Evolutionary conservation across 1,140 invertebrate genomes (phyloP), one percentile per base, ranked within the genome.

Genomic region (Leptinotarsa texana): DNA sequence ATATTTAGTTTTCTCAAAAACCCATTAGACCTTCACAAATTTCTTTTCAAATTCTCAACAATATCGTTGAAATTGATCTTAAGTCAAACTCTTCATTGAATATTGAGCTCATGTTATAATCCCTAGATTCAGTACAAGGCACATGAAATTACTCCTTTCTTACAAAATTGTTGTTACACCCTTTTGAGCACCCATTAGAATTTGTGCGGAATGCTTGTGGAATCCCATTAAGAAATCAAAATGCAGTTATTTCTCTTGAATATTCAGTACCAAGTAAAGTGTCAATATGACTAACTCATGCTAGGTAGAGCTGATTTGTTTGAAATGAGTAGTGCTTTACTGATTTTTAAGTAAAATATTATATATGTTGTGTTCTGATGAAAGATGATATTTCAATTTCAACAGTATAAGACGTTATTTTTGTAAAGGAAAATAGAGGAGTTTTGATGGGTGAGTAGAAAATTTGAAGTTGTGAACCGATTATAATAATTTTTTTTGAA

Each of bases 51-150:
- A 51, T 22, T 51, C 42, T 11, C 21, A 51, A 69, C 68, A 69
- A 69, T 69, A 69, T 5, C 15, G 47, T 51, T 69, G 66, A 74
- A 74, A 74, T 69, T 27, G 51, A 74, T 74, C 73, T 69, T 33
- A 22, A 22, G 33, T 33, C 73, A 47, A 69, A 62, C 15, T 63
- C 51, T 66, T 67, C 47, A 69, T 69, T 74, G 73, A 68, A 62
- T 15, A 22, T 48, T 15, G 33, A 33, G 47, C 57, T 74, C 66
- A 74, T 66, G 67, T 74, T 74, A 42, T 42, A 74, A 74, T 74
- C 73, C 57, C 24, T 3, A 63, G 17, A 5, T 63, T 63, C 49
- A 57, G 5, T 57, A 57, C 33, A 42, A 57, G 4, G 51, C 22
- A 24, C 48, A 72, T 63, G 24, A 57, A 57, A 69, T 69, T 69